Percentiles rank a stretch among this genome's conserved stretches.
Conservation (phyloP, 2,113 vertebrate species). For the Platycercus adscitus region DNA sequence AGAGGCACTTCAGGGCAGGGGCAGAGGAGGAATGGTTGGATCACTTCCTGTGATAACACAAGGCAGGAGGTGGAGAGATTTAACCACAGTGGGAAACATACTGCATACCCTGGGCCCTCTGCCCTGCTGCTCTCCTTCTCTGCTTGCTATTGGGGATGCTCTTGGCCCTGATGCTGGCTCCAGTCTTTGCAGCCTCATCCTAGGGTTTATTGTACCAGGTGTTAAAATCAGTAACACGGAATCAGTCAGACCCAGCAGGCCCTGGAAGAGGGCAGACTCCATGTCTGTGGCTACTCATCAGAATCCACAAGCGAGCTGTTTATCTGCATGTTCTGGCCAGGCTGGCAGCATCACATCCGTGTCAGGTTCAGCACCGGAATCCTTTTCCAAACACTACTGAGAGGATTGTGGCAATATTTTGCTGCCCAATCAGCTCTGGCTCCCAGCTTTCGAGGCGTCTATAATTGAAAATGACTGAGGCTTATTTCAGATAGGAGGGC, state of each 20-base stretch:
- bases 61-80: neutral
- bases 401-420: conserved; percentile 12
- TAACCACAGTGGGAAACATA: neutral
- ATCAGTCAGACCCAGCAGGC: neutral
- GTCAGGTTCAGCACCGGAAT: neutral
- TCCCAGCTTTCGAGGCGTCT: neutral
- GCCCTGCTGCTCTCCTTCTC: neutral
- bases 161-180: neutral
- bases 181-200: neutral
- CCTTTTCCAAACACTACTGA: neutral
- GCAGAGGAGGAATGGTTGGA: neutral
- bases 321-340: neutral
- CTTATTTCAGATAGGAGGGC: conserved; percentile 24
- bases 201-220: neutral
- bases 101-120: neutral
- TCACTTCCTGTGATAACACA: accelerated
- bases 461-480: conserved; percentile 54
- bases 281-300: neutral
- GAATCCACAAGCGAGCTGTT: neutral
- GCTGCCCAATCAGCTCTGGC: neutral
- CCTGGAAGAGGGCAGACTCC: neutral
- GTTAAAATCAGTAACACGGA: neutral
- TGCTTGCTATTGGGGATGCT: accelerated
- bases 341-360: neutral
- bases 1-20: neutral